Conservation (phyloP, 1,140 invertebrate species). For the Heliconius hermathena region DNA sequence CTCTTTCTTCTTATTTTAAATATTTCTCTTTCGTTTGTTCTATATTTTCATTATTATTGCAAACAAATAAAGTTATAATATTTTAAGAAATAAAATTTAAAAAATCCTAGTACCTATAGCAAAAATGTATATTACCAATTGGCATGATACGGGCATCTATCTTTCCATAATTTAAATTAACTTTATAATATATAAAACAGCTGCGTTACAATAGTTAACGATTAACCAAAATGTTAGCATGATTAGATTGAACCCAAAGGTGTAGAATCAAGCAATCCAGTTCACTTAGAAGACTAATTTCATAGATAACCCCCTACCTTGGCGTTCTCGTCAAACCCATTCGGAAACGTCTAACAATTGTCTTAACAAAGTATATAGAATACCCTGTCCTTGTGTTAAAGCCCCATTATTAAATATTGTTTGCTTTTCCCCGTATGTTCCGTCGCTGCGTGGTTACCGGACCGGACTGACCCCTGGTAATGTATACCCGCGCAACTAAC, state of each 20-base stretch:
- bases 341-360: constrained; percentile 44
- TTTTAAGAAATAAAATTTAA: background rate
- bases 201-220: background rate
- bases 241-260: constrained; percentile 62
- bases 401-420: constrained; percentile 65
- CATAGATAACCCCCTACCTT: constrained; percentile 72
- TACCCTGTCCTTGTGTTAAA: constrained; percentile 33
- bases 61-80: background rate
- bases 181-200: background rate
- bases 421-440: constrained; percentile 78
- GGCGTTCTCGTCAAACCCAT: constrained; percentile 53
- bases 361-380: constrained; percentile 46
- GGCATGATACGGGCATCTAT: background rate
- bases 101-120: background rate
- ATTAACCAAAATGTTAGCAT: constrained; percentile 28
- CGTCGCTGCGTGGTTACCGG: constrained; percentile 65
- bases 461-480: constrained; percentile 71
- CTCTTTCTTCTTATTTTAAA: background rate
- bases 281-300: constrained; percentile 51
- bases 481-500: constrained; percentile 70
- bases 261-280: constrained; percentile 56
- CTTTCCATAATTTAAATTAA: background rate
- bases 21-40: background rate
- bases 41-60: background rate
- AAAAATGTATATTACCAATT: background rate